Evolutionary conservation across 2,113 vertebrate genomes (phyloP).

Genomic region (Leiothrix lutea): DNA sequence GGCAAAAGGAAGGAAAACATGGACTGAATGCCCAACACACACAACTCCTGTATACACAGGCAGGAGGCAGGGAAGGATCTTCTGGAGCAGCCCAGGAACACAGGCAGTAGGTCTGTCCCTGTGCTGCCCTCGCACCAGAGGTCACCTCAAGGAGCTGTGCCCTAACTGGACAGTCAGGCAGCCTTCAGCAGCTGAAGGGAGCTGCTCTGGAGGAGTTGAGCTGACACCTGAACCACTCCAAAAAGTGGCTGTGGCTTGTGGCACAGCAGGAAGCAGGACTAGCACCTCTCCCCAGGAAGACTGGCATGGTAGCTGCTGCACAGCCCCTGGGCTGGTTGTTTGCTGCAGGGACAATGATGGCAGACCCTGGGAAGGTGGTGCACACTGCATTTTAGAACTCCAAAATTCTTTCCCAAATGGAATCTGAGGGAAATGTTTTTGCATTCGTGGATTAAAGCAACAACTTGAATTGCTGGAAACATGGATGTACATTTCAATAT

Average conservation of each 20-base stretch:
- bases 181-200: background rate
- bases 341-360: background rate
- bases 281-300: background rate
- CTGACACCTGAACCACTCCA: background rate
- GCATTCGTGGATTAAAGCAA: background rate
- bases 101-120: background rate
- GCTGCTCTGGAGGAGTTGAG: background rate
- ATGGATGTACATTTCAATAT: fast-evolving
- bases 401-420: background rate
- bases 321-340: fast-evolving
- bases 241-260: background rate
- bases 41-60: background rate
- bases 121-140: fast-evolving
- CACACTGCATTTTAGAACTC: background rate
- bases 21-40: fast-evolving
- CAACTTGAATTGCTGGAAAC: background rate
- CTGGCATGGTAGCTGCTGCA: background rate
- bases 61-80: background rate
- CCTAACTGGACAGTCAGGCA: background rate
- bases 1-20: background rate
- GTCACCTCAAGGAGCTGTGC: background rate
- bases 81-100: background rate
- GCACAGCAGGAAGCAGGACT: background rate
- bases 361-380: background rate
- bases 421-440: background rate